These are phyloP conservation scores for Channa argus DNA, from an alignment of 2,113 vertebrate species.

Conservation along the genomic window DNA sequence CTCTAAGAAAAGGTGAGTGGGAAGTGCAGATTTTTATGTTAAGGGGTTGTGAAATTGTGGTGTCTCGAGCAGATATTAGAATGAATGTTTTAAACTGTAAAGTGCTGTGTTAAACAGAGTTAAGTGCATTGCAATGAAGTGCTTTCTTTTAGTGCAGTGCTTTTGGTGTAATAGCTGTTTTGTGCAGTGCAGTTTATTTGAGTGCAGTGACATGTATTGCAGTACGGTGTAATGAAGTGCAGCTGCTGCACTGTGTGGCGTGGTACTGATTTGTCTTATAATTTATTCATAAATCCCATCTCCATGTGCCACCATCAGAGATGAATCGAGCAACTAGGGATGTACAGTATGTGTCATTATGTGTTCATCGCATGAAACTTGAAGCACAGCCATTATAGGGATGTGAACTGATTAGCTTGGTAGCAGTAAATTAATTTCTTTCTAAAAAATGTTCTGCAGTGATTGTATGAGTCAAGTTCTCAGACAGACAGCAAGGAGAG, in stretches of 20 bases:
- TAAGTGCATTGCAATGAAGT: conserved; percentile 63
- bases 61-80: conserved; percentile 56
- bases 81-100: conserved; percentile 61
- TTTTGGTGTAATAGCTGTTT: conserved; percentile 52
- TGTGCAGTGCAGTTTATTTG: conserved; percentile 60
- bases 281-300: conserved; percentile 75
- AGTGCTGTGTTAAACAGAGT: conserved; percentile 48
- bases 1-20: conserved; percentile 71
- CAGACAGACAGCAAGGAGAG: conserved; percentile 25
- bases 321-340: conserved; percentile 44
- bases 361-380: conserved; percentile 50
- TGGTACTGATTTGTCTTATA: conserved; percentile 50
- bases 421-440: conserved; percentile 11
- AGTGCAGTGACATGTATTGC: conserved; percentile 49
- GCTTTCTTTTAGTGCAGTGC: conserved; percentile 42
- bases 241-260: conserved; percentile 52
- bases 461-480: conserved; percentile 39
- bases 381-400: conserved; percentile 32
- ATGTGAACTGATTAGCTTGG: conserved; percentile 30
- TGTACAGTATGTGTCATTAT: conserved; percentile 55
- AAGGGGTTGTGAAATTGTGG: conserved; percentile 74
- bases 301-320: conserved; percentile 60
- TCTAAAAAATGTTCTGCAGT: conserved; percentile 27
- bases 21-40: conserved; percentile 74
- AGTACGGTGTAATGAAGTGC: conserved; percentile 55